Percentiles rank a stretch among this genome's conserved stretches.
phyloP scores from a whole-genome alignment of 64 coral and sea anemone species.

The Acropora yongei region DNA sequence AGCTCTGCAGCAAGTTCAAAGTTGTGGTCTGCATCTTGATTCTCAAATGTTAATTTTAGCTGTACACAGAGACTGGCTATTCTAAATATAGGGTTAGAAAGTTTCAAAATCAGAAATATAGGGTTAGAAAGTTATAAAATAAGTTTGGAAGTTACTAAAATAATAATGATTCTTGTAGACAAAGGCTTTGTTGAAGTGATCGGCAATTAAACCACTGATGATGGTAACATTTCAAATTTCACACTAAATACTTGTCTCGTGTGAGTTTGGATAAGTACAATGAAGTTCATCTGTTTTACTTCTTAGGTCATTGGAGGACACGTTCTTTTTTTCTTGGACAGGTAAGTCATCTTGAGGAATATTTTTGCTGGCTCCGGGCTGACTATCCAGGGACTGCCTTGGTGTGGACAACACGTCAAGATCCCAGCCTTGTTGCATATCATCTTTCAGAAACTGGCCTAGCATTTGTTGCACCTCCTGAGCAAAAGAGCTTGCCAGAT shows the following conservation, averaged over 20 bases:
- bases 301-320: neutral
- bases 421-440: neutral
- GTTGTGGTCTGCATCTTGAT: no score
- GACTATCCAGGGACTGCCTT: neutral
- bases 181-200: no score
- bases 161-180: no score
- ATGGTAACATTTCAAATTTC: no score
- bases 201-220: no score
- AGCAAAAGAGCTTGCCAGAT: constrained; percentile 85
- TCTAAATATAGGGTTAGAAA: no score
- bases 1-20: no score
- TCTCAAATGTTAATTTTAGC: no score
- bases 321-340: constrained; percentile 6
- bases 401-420: neutral
- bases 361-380: neutral
- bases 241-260: constrained; percentile 9
- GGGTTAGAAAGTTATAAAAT: no score
- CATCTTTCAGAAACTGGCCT: constrained; percentile 32
- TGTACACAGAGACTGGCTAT: no score
- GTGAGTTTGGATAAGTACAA: neutral
- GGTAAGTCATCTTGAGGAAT: neutral
- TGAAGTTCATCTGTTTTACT: neutral
- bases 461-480: constrained; percentile 79
- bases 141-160: no score
- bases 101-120: no score